These are phyloP conservation scores for Anhinga anhinga DNA, from an alignment of 2,113 vertebrate genomes.

Conservation along the genomic window DNA sequence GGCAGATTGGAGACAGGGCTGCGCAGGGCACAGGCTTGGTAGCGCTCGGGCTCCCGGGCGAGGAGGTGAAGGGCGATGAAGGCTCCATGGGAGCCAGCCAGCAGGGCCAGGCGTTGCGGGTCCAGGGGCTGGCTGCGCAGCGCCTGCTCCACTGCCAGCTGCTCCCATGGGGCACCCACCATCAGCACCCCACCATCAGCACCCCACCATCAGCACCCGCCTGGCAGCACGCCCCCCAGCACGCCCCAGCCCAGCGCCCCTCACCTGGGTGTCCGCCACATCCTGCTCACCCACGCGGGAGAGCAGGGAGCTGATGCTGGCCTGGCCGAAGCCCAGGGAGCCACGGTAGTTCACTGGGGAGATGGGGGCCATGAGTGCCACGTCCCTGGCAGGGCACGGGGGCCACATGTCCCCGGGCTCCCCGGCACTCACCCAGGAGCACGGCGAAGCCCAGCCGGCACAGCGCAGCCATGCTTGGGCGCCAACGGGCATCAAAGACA, in stretches of 20 bases:
- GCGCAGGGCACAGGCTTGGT: conserved; percentile 78
- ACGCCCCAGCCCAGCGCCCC: background rate
- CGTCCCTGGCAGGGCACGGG: fast-evolving
- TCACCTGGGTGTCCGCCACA: conserved; percentile 85
- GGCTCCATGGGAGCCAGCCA: conserved; percentile 85
- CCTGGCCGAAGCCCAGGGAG: conserved; percentile 85
- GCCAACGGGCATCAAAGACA: conserved; percentile 81
- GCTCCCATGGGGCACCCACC: background rate
- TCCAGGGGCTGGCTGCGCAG: conserved; percentile 73
- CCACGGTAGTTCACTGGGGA: conserved; percentile 84
- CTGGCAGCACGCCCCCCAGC: fast-evolving
- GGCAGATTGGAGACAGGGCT: conserved; percentile 84
- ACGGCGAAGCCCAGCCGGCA: conserved; percentile 78
- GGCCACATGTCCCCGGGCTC: fast-evolving
- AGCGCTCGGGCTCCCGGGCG: conserved; percentile 75
- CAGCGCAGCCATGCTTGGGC: conserved; percentile 70
- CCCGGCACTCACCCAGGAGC: conserved; percentile 75
- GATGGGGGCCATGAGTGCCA: fast-evolving
- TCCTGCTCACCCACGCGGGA: conserved; percentile 82
- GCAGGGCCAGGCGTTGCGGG: conserved; percentile 70
- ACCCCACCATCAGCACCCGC: background rate
- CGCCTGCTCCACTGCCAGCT: conserved; percentile 44
- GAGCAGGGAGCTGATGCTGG: conserved; percentile 79
- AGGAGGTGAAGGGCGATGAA: conserved; percentile 85
- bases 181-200: background rate